These are phyloP conservation scores for Argyrosomus japonicus DNA, from an alignment of 2,113 vertebrate species.

Conservation along the genomic window DNA sequence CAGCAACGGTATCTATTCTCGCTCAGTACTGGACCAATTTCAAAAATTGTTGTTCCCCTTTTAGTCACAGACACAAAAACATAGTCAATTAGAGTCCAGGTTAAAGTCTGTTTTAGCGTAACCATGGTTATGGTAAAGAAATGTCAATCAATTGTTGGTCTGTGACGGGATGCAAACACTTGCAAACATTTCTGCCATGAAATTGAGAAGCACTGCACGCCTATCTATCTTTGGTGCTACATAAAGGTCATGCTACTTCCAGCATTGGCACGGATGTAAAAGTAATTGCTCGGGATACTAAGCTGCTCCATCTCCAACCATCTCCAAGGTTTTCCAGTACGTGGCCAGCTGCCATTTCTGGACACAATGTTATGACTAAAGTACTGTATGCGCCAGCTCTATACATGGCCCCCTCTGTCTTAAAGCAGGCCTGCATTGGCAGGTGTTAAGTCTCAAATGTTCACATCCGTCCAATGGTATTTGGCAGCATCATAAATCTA, in stretches of 20 bases:
- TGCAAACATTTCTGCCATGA: neutral
- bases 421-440: conserved; percentile 28
- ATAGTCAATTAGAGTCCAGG: too few relatives aligned
- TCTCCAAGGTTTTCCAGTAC: neutral
- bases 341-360: conserved; percentile 23
- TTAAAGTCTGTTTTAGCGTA: too few relatives aligned
- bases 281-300: neutral
- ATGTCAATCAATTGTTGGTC: too few relatives aligned
- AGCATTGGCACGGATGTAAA: neutral
- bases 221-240: neutral
- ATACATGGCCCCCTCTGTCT: conserved; percentile 1
- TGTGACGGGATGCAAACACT: neutral
- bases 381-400: conserved; percentile 24
- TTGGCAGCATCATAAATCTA: conserved; percentile 64
- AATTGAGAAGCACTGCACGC: neutral
- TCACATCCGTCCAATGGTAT: conserved; percentile 49
- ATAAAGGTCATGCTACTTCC: neutral
- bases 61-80: too few relatives aligned
- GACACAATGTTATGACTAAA: conserved; percentile 20
- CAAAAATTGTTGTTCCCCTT: too few relatives aligned
- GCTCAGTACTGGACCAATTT: too few relatives aligned
- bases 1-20: too few relatives aligned
- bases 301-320: neutral
- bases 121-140: neutral
- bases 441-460: conserved; percentile 66